Base-by-base conservation (phyloP, 2,888 invertebrate species). In the Tridacna gigas region DNA sequence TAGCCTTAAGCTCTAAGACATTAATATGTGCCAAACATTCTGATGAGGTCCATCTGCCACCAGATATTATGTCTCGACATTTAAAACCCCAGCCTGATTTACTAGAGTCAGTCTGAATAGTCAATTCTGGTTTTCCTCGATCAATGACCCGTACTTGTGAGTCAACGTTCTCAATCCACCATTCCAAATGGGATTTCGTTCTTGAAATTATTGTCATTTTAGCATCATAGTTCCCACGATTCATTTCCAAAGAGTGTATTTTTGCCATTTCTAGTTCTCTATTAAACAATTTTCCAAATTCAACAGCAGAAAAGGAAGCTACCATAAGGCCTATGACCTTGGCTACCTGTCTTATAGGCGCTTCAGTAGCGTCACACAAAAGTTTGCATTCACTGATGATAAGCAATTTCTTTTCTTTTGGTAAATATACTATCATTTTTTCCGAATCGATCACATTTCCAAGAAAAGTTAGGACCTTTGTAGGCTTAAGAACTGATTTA, bases 151-250 rank as follows among this genome's bases (percentile, higher is more conserved):
- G 25, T 7, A 51, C 51, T 51, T 51, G 51, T 13, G 51, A 51
- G 12, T 51, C 13, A 51, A 51, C 51, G 18, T 51, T 51, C 18
- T 20, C 45, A 56, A 56, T 4, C n/a, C 22, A 11, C 66, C 66
- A 66, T 11, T 25, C 5, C n/a, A 25, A 66, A 25, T 66, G n/a
- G 5, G 25, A 11, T 22, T 74, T 79, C 63, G 74, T 74, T 51
- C 28, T 25, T 22, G 15, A 26, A 20, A 25, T 79, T 45, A 65
- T 63, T 28, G 15, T 4, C 74, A 71, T 73, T 25, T n/a, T 48
- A 13, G 79, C 71, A 12, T 79, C 79, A 74, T 61, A 79, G 25
- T 79, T 63, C 18, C 79, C 79, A 18, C 25, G 20, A 60, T 71
- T 73, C 13, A 11, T 12, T 25, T 28, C 45, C 37, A 79, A n/a